Base-by-base conservation (phyloP, 2,888 invertebrate species). In the Phalera bucephala region DNA sequence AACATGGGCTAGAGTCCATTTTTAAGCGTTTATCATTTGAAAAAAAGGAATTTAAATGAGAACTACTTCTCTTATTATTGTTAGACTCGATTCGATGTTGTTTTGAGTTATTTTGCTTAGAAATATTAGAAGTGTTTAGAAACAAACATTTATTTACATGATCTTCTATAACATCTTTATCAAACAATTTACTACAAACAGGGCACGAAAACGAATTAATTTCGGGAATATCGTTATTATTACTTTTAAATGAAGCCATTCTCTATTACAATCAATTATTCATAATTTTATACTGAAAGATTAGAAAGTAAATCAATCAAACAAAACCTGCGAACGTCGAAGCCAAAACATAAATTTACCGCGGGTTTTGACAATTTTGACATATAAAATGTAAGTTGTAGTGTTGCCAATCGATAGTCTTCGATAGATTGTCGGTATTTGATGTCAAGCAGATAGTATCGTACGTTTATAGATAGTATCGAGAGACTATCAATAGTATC, bases 101-200 rank as follows among this genome's bases (percentile, higher is more conserved):
- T 30, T 40, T 59, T 8, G 15, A 8, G 12, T 23, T 45, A 21
- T 13, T 49, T 21, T 35, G 32, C 36, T 43, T 46, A 2, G 44
- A 39, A 11, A 74, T 63, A 40, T 41, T 44, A 1, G 46, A 39
- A 11, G 75, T 64, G 51, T 93, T 93, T 19, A 94, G 74, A 80
- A 94, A 95, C 54, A 94, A 86, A 73, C 95, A 95, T 71, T 91
- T 93, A 63, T 93, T 92, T 0, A 91, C 94, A 69, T 95, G 95
- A 45, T 82, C 79, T 73, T 94, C 93, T 37, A 95, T 93, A 17
- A 83, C 57, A 10, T 70, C 53, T 31, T 79, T 58, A 12, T 84
- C 57, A 76, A 92, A 93, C 14, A 69, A 59, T 67, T 91, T 91
- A 36, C 76, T 82, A 70, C 95, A 95, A 35, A 95, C 87, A 1